Conservation (phyloP, 2,888 invertebrate genomes). For the Sarcophaga carnaria region DNA sequence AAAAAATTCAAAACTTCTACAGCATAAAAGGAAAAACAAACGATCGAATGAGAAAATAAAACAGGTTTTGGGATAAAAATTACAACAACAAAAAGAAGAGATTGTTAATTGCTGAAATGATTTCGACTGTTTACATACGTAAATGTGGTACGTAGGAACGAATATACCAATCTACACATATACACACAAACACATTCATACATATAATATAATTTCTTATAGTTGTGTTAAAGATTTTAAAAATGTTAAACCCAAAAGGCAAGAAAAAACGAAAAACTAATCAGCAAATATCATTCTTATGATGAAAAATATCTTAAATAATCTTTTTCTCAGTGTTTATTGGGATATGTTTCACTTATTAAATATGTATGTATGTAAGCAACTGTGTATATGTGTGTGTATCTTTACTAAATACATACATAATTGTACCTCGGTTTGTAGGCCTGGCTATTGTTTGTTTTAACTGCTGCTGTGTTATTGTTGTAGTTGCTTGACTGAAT, state of each 20-base stretch:
- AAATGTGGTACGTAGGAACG: background rate
- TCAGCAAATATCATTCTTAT: background rate
- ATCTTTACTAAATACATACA: background rate
- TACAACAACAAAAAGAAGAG: constrained; percentile 31
- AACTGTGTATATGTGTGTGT: constrained; percentile 19
- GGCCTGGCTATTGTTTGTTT: constrained; percentile 20
- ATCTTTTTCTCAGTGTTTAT: background rate
- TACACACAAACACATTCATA: no score
- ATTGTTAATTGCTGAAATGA: constrained; percentile 46
- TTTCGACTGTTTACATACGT: constrained; percentile 38
- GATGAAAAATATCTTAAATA: background rate
- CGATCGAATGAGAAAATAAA: constrained; percentile 1
- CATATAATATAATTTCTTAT: background rate
- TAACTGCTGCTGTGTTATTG: constrained; percentile 16
- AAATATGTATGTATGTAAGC: constrained; percentile 12
- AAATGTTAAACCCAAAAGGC: background rate
- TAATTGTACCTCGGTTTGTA: background rate
- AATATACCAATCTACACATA: no score
- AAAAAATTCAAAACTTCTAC: constrained; percentile 17
- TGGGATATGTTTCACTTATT: background rate
- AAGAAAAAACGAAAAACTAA: background rate
- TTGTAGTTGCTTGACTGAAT: constrained; percentile 52
- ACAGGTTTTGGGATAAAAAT: constrained; percentile 46
- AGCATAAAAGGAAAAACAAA: background rate
- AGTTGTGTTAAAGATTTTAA: background rate